Conservation (phyloP, 2,888 invertebrate genomes). For the Pseudeuparius sepicola region DNA sequence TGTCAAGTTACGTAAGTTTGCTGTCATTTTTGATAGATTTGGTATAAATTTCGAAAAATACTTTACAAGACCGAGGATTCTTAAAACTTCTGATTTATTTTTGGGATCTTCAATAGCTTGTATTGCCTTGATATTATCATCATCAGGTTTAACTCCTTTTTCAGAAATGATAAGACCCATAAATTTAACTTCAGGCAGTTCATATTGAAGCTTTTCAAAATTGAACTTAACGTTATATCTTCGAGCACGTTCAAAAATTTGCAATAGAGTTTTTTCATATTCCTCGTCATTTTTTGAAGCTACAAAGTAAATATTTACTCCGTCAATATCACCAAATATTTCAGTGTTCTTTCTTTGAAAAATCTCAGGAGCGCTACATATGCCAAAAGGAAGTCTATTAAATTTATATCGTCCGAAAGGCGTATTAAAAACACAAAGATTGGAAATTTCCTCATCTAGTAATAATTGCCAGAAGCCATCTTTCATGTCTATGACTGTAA, state of each 20-base stretch:
- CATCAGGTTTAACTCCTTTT: constrained; percentile 5
- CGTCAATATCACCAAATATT: constrained; percentile 14
- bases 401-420: constrained; percentile 16
- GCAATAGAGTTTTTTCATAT: constrained; percentile 6
- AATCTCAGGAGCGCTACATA: constrained; percentile 12
- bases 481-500: constrained; percentile 14
- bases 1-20: constrained; percentile 6
- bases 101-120: constrained; percentile 6
- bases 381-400: constrained; percentile 16
- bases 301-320: constrained; percentile 18
- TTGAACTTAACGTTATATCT: constrained; percentile 17
- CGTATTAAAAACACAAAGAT: constrained; percentile 14
- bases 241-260: constrained; percentile 4
- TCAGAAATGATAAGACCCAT: constrained; percentile 6
- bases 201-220: constrained; percentile 11
- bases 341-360: constrained; percentile 12
- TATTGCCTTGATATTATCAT: constrained; percentile 3
- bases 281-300: constrained; percentile 12
- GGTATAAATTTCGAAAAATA: constrained; percentile 14
- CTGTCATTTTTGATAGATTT: constrained; percentile 11
- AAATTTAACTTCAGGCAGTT: constrained; percentile 4
- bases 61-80: constrained; percentile 15
- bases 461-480: constrained; percentile 10
- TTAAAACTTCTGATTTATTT: constrained; percentile 11
- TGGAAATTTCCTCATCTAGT: constrained; percentile 7